Conservation (phyloP, 2,888 invertebrate genomes). For the Sicus ferrugineus region DNA sequence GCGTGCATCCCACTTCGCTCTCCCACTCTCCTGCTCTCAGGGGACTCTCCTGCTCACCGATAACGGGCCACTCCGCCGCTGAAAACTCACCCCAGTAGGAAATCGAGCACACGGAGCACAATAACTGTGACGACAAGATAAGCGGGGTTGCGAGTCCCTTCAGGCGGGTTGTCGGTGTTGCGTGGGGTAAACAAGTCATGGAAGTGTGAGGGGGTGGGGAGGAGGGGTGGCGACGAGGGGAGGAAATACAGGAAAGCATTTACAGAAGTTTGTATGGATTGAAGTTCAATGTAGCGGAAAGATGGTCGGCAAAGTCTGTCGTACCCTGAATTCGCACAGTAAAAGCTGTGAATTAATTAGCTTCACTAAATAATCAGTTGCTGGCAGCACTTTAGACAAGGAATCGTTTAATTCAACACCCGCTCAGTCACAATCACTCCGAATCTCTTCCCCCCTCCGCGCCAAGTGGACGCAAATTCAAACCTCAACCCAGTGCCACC, state of each 20-base stretch:
- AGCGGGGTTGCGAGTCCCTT: constrained; percentile 49
- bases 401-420: constrained; percentile 3
- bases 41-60: too few species aligned
- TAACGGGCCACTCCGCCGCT: neutral
- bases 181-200: too few species aligned
- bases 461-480: neutral
- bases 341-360: constrained; percentile 3
- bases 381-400: neutral
- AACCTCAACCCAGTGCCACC: constrained; percentile 9
- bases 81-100: neutral
- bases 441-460: too few species aligned
- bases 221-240: neutral
- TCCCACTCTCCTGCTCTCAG: too few species aligned
- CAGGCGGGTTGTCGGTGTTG: constrained; percentile 22
- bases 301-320: neutral
- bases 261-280: too few species aligned
- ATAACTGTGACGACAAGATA: constrained; percentile 55
- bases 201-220: too few species aligned
- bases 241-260: too few species aligned
- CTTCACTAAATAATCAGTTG: constrained; percentile 1
- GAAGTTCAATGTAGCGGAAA: neutral
- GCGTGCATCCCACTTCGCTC: neutral
- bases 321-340: neutral
- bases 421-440: too few species aligned
- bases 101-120: constrained; percentile 5